Conservation (phyloP, 1,140 invertebrate genomes). For the Mamestra configurata region DNA sequence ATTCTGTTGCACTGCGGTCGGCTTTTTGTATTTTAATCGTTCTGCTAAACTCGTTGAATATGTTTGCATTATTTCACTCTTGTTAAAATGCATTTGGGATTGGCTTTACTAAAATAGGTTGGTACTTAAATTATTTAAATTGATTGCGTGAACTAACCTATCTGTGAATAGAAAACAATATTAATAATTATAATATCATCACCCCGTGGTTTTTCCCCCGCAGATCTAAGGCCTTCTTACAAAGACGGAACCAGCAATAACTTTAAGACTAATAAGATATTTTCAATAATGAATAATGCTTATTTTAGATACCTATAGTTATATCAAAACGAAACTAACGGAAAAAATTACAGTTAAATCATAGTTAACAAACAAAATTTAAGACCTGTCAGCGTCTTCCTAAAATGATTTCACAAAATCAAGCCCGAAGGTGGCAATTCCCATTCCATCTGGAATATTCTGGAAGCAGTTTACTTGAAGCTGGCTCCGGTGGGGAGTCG, state of each 20-base stretch:
- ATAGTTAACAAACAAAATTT: not conserved
- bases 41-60: constrained; percentile 33
- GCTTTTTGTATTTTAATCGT: constrained; percentile 43
- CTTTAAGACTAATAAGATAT: not conserved
- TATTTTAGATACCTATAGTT: no score
- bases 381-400: constrained; percentile 2
- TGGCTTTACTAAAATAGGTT: not conserved
- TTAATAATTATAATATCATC: no score
- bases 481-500: constrained; percentile 34
- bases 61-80: constrained; percentile 27
- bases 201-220: not conserved
- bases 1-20: constrained; percentile 28
- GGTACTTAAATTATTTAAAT: not conserved
- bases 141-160: not conserved
- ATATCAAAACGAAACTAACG: no score
- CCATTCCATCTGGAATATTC: constrained; percentile 24
- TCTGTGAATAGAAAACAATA: no score
- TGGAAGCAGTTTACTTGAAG: constrained; percentile 36
- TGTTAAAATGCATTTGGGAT: not conserved
- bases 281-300: no score
- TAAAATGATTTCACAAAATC: constrained; percentile 39
- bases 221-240: not conserved
- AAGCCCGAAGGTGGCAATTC: constrained; percentile 37
- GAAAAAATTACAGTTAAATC: not conserved
- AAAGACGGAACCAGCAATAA: not conserved